These are phyloP conservation scores for Stylophora pistillata DNA, from an alignment of 64 coral and sea anemone species.

Conservation along the genomic window DNA sequence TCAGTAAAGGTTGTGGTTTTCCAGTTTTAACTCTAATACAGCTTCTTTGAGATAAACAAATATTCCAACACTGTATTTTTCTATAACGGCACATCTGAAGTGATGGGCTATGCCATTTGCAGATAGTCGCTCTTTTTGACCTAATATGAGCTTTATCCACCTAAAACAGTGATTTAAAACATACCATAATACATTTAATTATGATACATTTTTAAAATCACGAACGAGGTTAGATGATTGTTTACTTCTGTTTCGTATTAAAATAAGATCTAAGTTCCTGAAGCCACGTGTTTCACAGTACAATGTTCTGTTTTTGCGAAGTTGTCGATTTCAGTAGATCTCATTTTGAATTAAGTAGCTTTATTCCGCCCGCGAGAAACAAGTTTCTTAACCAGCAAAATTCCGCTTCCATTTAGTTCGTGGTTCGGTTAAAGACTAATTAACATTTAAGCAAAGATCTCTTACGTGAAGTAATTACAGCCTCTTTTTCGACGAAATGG, in stretches of 20 bases:
- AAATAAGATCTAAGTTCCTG: no score
- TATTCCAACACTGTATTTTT: background rate
- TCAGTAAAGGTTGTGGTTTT: background rate
- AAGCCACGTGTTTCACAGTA: background rate
- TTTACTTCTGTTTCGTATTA: no score
- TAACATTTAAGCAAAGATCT: slow-evolving; percentile 2
- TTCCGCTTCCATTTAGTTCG: background rate
- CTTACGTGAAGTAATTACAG: background rate
- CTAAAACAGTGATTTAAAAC: no score
- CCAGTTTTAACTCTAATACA: background rate
- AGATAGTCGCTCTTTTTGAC: no score
- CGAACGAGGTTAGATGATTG: background rate
- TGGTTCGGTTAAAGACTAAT: slow-evolving; percentile 6
- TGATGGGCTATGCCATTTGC: no score
- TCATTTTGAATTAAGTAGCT: background rate
- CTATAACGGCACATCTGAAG: background rate
- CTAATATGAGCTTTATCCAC: no score
- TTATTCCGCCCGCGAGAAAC: background rate
- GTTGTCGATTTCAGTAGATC: background rate
- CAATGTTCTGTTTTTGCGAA: background rate
- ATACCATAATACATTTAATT: no score
- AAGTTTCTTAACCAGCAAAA: background rate
- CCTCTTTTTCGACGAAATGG: background rate
- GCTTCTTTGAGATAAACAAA: background rate
- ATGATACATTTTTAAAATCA: no score